phyloP scores from a whole-genome alignment of 1,140 invertebrate species.

The Tetragnatha versicolor region DNA sequence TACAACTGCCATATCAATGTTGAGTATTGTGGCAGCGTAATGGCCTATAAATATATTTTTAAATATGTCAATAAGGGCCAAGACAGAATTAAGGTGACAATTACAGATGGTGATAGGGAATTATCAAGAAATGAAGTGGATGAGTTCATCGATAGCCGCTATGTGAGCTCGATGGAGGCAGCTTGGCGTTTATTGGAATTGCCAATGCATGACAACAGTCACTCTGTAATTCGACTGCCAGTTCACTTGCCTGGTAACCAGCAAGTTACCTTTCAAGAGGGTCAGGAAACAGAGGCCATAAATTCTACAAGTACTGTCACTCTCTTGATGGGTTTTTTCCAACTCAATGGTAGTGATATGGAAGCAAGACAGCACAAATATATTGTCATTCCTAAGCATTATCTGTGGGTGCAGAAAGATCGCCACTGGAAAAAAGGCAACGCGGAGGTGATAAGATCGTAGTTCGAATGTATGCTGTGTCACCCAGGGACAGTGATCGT shows the following conservation, averaged over 20 bases:
- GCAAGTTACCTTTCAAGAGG: constrained; percentile 3
- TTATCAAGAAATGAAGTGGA: neutral
- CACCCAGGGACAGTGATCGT: constrained; percentile 58
- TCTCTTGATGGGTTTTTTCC: neutral
- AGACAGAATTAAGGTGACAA: no score
- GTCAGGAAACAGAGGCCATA: neutral
- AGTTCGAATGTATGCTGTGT: neutral
- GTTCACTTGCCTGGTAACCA: neutral
- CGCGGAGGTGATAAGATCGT: neutral
- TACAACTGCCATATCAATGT: no score
- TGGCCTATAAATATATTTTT: no score
- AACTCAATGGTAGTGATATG: neutral
- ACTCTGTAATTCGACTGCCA: constrained; percentile 3
- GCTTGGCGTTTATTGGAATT: constrained; percentile 3
- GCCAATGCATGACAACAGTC: neutral
- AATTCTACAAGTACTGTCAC: neutral
- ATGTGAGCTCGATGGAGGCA: constrained; percentile 17
- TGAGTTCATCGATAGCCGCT: neutral
- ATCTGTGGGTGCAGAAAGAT: neutral
- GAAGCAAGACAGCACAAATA: neutral
- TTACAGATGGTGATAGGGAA: no score
- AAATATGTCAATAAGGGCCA: no score
- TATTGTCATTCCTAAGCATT: neutral
- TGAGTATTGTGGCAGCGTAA: no score
- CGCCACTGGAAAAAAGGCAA: neutral